Base-by-base conservation (phyloP, 2,797 vertebrate species). In the Hippocampus kuda region DNA sequence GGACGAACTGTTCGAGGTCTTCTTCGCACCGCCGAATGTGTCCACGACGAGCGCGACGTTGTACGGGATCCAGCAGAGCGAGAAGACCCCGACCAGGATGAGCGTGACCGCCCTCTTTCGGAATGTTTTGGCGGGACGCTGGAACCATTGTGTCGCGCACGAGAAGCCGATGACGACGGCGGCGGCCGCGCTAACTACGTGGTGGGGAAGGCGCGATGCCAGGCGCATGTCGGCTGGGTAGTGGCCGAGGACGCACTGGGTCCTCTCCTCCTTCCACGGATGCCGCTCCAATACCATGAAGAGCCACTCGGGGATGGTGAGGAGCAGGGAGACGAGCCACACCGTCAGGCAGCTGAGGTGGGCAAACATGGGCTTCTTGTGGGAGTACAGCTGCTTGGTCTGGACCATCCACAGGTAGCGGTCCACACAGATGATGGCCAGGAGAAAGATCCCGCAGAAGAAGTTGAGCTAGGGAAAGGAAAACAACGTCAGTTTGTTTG, bases 381-480 rank as follows among this genome's bases (percentile, higher is more conserved):
- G 89, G 70, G 89, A 92, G 85, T 89, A 93, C 51, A 93, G 86
- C 41, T 88, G 90, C 38, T 89, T 84, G 0, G 88, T 85, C 0
- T 89, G 89, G 65, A 91, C 82, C 0, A 92, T 89, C 75, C 91
- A 93, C 73, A 94, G 79, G 86, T 92, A 96, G 65, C 89, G 90
- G 71, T 95, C 93, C 48, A 96, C 83, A 0, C 90, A 92, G 0
- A 98, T 91, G 85, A 90, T 94, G 34, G 90, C 74, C 72, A 99
- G 89, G 70, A 97, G 87, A 74, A 96, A 89, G 77, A 94, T 92
- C 1, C 95, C 94, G 83, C 93, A 94, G 86, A 92, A 97, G 88
- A 96, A 95, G 86, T 94, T 97, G 74, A 97, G 77, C 89, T 95
- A 48, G 3, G 30, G 66, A 65, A 60, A 78, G 46, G 20, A 53